phyloP scores from a whole-genome alignment of 2,888 invertebrate genomes.

The Andrena praecox region DNA sequence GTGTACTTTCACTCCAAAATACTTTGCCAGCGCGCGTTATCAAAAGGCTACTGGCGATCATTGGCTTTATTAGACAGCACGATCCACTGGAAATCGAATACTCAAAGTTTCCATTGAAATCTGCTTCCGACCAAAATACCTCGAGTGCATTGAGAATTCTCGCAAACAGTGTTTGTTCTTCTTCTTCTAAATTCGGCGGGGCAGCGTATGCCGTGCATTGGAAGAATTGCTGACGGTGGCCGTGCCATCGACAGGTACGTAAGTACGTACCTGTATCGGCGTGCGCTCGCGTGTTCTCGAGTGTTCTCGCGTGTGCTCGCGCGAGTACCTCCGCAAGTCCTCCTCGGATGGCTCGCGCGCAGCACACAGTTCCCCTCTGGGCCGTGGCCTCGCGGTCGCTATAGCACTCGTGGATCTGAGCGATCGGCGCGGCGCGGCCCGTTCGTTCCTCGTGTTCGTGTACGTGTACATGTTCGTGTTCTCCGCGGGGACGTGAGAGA shows the following conservation, averaged over 20 bases:
- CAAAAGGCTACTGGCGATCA: too few species aligned
- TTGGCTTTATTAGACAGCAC: too few species aligned
- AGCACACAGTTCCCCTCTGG: constrained; percentile 15
- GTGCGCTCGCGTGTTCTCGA: constrained; percentile 15
- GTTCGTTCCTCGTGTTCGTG: constrained; percentile 15
- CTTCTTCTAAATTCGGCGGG: too few species aligned
- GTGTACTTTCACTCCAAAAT: too few species aligned
- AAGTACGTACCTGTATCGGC: constrained; percentile 46
- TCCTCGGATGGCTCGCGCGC: constrained; percentile 26
- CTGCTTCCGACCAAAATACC: too few species aligned
- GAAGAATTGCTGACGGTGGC: background rate
- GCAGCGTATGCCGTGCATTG: too few species aligned
- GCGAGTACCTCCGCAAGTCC: constrained; percentile 18
- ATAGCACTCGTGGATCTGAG: constrained; percentile 56
- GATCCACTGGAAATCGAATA: too few species aligned
- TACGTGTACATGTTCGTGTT: too few species aligned
- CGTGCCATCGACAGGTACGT: background rate
- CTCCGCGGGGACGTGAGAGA: constrained; percentile 42
- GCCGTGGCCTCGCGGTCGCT: constrained; percentile 51
- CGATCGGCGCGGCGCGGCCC: constrained; percentile 31
- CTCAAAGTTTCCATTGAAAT: too few species aligned
- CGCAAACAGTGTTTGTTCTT: too few species aligned
- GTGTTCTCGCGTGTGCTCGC: background rate
- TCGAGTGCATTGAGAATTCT: too few species aligned
- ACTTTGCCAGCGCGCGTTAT: too few species aligned